Percentiles rank a stretch among this genome's conserved stretches.
Evolutionary conservation across 2,888 invertebrate genomes (phyloP).

Genomic region (Cephus pulcher): DNA sequence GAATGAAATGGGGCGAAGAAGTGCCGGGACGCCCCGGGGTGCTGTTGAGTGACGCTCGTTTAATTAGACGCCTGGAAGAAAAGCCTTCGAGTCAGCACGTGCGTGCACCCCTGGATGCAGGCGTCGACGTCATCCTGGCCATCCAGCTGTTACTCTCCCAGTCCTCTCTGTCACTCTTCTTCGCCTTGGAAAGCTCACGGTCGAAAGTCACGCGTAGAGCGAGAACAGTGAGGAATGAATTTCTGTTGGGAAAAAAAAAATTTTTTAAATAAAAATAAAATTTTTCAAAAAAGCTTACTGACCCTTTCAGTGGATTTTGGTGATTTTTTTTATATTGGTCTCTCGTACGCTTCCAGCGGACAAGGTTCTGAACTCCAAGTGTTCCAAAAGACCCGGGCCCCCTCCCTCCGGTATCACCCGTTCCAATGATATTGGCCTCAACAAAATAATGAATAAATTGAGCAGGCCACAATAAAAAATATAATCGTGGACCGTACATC

Average conservation of each 20-base stretch:
- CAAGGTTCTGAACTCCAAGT: neutral
- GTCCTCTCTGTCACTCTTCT: neutral
- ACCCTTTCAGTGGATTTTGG: neutral
- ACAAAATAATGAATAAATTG: constrained; percentile 63
- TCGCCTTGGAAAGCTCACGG: neutral
- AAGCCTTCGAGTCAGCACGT: constrained; percentile 4
- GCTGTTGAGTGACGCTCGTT: constrained; percentile 25
- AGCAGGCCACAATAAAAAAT: constrained; percentile 55
- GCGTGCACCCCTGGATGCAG: neutral
- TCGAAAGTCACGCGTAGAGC: neutral
- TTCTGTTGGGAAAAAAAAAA: too few species aligned
- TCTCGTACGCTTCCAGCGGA: neutral
- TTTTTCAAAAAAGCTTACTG: neutral
- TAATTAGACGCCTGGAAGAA: constrained; percentile 24
- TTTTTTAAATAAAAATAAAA: neutral
- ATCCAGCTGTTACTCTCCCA: neutral
- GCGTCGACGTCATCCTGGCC: neutral
- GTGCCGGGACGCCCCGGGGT: constrained; percentile 18
- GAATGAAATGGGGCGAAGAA: neutral
- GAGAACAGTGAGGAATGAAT: neutral
- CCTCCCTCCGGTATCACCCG: constrained; percentile 8
- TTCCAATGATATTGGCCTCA: constrained; percentile 61
- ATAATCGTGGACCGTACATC: constrained; percentile 57
- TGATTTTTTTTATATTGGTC: neutral
- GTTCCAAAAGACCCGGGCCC: neutral